These are phyloP conservation scores for Clarias platycephalus DNA, from an alignment of 2,797 vertebrate species.

Conservation along the genomic window DNA sequence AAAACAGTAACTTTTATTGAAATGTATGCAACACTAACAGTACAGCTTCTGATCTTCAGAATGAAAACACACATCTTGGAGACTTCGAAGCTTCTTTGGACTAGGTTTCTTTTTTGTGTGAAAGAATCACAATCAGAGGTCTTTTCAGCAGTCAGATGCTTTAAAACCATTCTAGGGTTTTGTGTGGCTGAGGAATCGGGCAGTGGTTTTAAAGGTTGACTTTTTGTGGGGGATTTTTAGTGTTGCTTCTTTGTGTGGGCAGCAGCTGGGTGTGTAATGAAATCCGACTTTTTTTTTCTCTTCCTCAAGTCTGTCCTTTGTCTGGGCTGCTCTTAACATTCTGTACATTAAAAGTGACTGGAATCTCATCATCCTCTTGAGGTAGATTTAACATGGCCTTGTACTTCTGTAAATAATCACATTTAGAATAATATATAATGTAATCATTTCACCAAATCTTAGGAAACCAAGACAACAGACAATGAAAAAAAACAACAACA, in stretches of 20 bases:
- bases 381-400: conserved; percentile 38
- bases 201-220: neutral
- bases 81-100: neutral
- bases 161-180: neutral
- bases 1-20: too few species aligned
- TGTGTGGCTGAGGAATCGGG: neutral
- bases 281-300: neutral
- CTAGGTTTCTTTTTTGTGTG: neutral
- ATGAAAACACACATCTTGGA: neutral
- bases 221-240: neutral
- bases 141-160: neutral
- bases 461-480: neutral
- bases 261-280: neutral
- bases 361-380: conserved; percentile 31
- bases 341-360: conserved; percentile 16
- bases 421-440: neutral
- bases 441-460: neutral
- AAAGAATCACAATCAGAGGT: conserved; percentile 8
- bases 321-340: conserved; percentile 21
- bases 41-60: neutral
- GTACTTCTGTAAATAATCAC: conserved; percentile 55
- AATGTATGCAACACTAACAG: too few species aligned
- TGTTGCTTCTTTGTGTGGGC: neutral
- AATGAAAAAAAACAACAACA: neutral
- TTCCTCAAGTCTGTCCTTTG: neutral